Conservation (phyloP, 1,140 invertebrate genomes). For the Ceratina australensis region DNA sequence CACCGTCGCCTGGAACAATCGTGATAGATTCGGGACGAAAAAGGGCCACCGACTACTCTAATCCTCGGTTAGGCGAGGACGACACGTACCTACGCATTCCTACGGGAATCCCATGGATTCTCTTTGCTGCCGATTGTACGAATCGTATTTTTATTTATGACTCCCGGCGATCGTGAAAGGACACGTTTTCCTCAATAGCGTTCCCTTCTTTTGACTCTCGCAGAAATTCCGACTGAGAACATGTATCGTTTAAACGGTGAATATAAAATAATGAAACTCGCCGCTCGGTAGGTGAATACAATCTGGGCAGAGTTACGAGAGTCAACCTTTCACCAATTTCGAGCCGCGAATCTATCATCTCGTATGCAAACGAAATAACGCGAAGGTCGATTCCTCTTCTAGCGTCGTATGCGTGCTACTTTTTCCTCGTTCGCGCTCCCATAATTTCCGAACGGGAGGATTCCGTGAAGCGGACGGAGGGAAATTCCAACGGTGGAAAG, state of each 20-base stretch:
- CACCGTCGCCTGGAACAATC: slow-evolving; percentile 46
- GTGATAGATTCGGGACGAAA: slow-evolving; percentile 17
- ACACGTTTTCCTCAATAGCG: not conserved
- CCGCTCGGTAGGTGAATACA: too few relatives aligned
- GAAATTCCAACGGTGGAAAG: slow-evolving; percentile 50
- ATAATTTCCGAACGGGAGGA: slow-evolving; percentile 41
- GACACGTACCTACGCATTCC: slow-evolving; percentile 53
- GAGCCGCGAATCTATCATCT: not conserved
- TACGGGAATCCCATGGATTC: not conserved
- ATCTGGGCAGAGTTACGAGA: too few relatives aligned
- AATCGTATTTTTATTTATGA: not conserved
- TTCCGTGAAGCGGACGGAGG: slow-evolving; percentile 32
- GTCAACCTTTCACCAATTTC: not conserved
- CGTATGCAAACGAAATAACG: not conserved
- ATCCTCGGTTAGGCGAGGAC: slow-evolving; percentile 33
- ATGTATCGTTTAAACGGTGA: too few relatives aligned
- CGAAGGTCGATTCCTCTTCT: not conserved
- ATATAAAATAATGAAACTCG: too few relatives aligned
- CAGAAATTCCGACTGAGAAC: too few relatives aligned
- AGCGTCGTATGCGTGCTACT: slow-evolving; percentile 35
- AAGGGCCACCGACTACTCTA: slow-evolving; percentile 28
- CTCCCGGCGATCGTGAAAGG: not conserved
- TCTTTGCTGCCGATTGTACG: not conserved
- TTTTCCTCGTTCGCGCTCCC: slow-evolving; percentile 50
- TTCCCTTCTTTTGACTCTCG: not conserved